phyloP scores from a whole-genome alignment of 2,888 invertebrate species.

The Campoplex nolae region DNA sequence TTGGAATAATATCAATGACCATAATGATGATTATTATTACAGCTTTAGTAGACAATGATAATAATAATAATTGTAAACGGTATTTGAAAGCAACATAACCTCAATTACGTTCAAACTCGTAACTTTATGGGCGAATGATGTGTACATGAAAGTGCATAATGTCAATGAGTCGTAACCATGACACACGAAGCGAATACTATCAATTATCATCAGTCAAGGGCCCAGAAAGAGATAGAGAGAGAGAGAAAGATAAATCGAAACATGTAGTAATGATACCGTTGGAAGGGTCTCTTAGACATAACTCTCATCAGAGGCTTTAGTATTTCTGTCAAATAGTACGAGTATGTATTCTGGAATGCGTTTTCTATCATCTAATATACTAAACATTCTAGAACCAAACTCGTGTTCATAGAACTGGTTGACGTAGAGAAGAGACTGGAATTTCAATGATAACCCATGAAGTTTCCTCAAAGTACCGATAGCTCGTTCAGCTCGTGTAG shows the following conservation, averaged over 20 bases:
- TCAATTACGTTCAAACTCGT: constrained; percentile 6
- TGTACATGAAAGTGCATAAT: constrained; percentile 16
- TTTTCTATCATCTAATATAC: constrained; percentile 10
- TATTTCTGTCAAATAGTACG: constrained; percentile 33
- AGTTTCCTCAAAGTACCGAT: constrained; percentile 29
- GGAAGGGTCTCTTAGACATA: background rate
- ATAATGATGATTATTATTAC: background rate
- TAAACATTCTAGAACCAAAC: background rate
- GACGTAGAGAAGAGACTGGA: no score
- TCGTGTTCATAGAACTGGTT: background rate
- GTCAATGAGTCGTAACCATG: constrained; percentile 39
- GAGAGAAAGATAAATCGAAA: background rate
- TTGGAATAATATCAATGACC: background rate
- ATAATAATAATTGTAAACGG: background rate
- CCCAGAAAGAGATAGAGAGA: background rate
- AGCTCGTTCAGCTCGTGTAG: constrained; percentile 2
- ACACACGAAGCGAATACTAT: constrained; percentile 17
- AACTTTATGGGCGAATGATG: background rate
- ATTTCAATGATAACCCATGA: constrained; percentile 11
- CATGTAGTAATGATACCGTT: constrained; percentile 1
- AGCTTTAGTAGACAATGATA: background rate
- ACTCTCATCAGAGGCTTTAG: constrained; percentile 9
- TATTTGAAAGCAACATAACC: background rate
- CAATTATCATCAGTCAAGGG: constrained; percentile 14
- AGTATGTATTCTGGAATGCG: constrained; percentile 1